A percentile compares a stretch with the other conserved stretches of the same genome.
Conservation (phyloP, 2,888 invertebrate species). For the Autographa gamma region DNA sequence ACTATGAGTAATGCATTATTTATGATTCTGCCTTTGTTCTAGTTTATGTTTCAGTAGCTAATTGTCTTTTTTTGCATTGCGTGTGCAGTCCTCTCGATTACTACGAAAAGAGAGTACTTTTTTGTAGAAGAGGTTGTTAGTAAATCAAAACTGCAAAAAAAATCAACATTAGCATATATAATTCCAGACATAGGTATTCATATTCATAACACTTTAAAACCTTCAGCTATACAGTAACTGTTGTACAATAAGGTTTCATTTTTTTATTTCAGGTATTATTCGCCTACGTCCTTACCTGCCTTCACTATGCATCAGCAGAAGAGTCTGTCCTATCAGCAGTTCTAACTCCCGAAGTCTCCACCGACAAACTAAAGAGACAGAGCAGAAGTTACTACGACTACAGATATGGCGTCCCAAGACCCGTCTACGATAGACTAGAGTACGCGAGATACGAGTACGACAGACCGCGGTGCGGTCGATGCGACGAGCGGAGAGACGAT, state of each 20-base stretch:
- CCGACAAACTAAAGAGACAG: conserved; percentile 71
- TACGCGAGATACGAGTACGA: conserved; percentile 68
- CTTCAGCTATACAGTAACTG: neutral
- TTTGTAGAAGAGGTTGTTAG: too few relatives aligned
- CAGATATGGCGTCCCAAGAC: conserved; percentile 73
- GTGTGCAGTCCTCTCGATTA: neutral
- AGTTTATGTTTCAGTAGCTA: neutral
- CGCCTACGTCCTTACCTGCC: conserved; percentile 50
- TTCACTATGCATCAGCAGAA: conserved; percentile 62
- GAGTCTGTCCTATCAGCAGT: conserved; percentile 75
- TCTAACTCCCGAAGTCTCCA: conserved; percentile 61
- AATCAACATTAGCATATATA: too few relatives aligned
- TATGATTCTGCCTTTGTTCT: conserved; percentile 39
- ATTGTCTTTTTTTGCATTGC: conserved; percentile 5
- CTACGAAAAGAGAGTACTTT: too few relatives aligned
- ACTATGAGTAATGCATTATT: conserved; percentile 39
- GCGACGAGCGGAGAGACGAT: conserved; percentile 67
- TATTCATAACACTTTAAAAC: too few relatives aligned
- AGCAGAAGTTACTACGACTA: conserved; percentile 82
- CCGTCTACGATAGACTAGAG: conserved; percentile 70
- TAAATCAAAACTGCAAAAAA: too few relatives aligned
- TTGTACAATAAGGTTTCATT: neutral
- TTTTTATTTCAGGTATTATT: conserved; percentile 72
- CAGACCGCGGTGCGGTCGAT: conserved; percentile 76
- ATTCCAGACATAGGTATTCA: too few relatives aligned